phyloP scores from a whole-genome alignment of 1,140 invertebrate species.

The Kradibia gibbosae region DNA sequence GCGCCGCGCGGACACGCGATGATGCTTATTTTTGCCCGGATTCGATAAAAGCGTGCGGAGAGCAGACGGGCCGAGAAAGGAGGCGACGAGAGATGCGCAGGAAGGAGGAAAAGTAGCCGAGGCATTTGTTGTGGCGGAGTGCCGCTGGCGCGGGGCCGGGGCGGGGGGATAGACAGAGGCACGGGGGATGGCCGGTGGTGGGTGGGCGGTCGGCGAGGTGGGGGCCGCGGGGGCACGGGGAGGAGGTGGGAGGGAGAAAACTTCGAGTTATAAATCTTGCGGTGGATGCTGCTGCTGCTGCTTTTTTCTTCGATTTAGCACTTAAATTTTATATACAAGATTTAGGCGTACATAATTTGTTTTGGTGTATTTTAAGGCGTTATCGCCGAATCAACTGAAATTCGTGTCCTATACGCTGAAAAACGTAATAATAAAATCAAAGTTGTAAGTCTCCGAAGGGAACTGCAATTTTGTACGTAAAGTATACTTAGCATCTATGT shows the following conservation, averaged over 20 bases:
- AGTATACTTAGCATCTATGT: too few relatives aligned
- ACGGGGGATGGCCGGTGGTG: too few relatives aligned
- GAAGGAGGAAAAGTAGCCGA: constrained; percentile 8
- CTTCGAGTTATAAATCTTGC: neutral
- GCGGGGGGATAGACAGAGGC: too few relatives aligned
- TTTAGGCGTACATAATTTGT: neutral
- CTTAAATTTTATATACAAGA: constrained; percentile 16
- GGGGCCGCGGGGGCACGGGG: too few relatives aligned
- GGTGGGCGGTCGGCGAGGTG: too few relatives aligned
- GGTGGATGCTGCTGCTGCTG: too few relatives aligned
- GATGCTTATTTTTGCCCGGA: neutral
- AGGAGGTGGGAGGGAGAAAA: constrained; percentile 8
- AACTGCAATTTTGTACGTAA: neutral
- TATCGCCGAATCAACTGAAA: neutral
- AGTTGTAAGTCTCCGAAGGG: neutral
- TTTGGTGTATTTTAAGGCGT: neutral
- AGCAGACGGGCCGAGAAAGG: neutral
- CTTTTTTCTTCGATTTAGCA: constrained; percentile 7
- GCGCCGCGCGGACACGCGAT: neutral
- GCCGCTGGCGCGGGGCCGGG: too few relatives aligned
- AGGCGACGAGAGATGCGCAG: neutral
- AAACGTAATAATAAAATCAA: neutral
- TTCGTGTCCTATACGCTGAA: neutral
- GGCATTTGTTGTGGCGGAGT: too few relatives aligned
- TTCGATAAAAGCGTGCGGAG: neutral